Conservation (phyloP, 2,888 invertebrate species). For the Conomelus anceps region DNA sequence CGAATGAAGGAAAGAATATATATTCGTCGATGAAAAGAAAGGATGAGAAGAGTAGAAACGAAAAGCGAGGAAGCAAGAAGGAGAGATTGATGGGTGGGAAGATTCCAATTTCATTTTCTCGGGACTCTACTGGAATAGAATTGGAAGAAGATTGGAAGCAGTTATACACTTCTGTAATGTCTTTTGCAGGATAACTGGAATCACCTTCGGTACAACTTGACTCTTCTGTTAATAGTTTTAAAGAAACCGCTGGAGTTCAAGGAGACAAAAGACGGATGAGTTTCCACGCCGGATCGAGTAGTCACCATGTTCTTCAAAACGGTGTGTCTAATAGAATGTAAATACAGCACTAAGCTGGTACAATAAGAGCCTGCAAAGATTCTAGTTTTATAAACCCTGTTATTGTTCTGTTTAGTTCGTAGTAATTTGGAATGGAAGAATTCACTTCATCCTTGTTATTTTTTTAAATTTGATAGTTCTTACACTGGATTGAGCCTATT, state of each 20-base stretch:
- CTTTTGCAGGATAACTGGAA: neutral
- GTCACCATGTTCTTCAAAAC: neutral
- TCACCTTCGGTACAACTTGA: neutral
- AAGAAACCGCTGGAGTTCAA: neutral
- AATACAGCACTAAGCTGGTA: too few relatives aligned
- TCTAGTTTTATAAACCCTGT: too few relatives aligned
- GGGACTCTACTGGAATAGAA: neutral
- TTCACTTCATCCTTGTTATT: too few relatives aligned
- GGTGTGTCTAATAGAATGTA: neutral
- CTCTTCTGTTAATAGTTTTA: neutral
- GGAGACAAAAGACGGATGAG: neutral
- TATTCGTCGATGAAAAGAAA: neutral
- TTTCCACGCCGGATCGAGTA: neutral
- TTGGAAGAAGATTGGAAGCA: neutral
- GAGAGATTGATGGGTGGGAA: neutral
- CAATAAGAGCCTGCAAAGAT: too few relatives aligned
- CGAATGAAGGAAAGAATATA: too few relatives aligned
- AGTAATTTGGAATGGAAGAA: too few relatives aligned
- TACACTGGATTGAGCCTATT: too few relatives aligned
- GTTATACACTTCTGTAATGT: neutral
- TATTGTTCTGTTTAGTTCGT: too few relatives aligned
- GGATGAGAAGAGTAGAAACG: neutral
- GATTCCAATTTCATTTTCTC: neutral
- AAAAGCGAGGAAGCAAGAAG: neutral
- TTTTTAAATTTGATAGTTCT: too few relatives aligned